Conservation (phyloP, 2,113 vertebrate species). For the Pyrgilauda ruficollis region DNA sequence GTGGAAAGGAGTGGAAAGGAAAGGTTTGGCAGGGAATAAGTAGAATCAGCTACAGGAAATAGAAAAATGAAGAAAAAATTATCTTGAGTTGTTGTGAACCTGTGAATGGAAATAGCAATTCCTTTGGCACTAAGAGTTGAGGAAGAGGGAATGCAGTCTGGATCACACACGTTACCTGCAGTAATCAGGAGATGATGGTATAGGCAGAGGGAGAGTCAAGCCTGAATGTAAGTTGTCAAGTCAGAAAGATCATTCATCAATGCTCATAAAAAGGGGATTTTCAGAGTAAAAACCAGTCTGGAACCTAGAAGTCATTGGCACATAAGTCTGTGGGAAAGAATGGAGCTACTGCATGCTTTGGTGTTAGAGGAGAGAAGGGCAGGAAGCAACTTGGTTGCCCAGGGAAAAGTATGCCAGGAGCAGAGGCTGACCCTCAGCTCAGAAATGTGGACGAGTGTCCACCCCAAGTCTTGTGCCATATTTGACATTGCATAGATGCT, state of each 20-base stretch:
- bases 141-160: not conserved
- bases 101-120: not conserved
- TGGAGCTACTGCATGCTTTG: not conserved
- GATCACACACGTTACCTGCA: not conserved
- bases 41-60: not conserved
- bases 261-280: not conserved
- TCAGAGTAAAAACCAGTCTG: not conserved
- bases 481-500: not conserved
- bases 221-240: not conserved
- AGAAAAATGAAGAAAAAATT: not conserved
- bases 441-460: fast-evolving
- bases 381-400: not conserved
- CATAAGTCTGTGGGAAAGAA: not conserved
- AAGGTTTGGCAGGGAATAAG: not conserved
- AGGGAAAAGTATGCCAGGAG: not conserved
- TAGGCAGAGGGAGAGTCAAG: not conserved
- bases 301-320: not conserved
- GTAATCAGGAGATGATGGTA: not conserved
- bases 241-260: not conserved
- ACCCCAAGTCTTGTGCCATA: not conserved
- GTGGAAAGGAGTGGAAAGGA: not conserved
- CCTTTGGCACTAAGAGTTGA: not conserved
- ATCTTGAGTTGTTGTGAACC: not conserved
- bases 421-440: not conserved
- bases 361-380: not conserved